Base-by-base conservation (phyloP, 2,113 vertebrate genomes). In the Equus quagga region DNA sequence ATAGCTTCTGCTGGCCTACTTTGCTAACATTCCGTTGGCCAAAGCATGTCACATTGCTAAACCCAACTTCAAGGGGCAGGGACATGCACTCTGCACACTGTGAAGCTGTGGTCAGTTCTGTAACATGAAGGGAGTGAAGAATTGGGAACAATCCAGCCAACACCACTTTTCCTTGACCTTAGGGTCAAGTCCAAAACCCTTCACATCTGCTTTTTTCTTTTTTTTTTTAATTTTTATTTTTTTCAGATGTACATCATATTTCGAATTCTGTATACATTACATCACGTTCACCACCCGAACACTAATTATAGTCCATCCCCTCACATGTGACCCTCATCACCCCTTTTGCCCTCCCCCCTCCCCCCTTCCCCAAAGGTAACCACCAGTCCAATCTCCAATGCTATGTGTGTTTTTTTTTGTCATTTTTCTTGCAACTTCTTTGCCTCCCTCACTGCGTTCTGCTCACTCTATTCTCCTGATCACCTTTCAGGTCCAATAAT, bases 11-110 rank as follows among this genome's bases (percentile, higher is more conserved):
- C 26, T 49, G 62, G 56, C 49, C 65, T 90, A 84, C 56, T 83
- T 69, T 92, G 87, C 33, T 91, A 82, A 89, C 58, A 81, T 89
- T 95, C 56, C 69, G 41, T 56, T 70, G 84, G 83, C 28, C 91
- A 83, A 90, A 92, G 49, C 51, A 76, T 83, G 36, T 78, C 44
- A 64, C 28, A 56, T 41, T 78, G 76, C 46, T 72, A 72, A 92
- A 86, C 44, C 41, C 75, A 92, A 95, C 75, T 23, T 83, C 75
- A 82, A 91, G 17, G 58, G 49, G 21, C 44, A 95, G 72, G 14
- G 81, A 73, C 23, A 11, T 85, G 21, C 28, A 65, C 5, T 83
- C 58, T 80, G 54, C 28, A 31, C 18, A 64, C 49, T 1, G 7
- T 46, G 75, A 72, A 72, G 49, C 31, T 62, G 21, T 10, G 41